Evolutionary conservation across 2,113 vertebrate genomes (phyloP).

Genomic region (Gadus macrocephalus): DNA sequence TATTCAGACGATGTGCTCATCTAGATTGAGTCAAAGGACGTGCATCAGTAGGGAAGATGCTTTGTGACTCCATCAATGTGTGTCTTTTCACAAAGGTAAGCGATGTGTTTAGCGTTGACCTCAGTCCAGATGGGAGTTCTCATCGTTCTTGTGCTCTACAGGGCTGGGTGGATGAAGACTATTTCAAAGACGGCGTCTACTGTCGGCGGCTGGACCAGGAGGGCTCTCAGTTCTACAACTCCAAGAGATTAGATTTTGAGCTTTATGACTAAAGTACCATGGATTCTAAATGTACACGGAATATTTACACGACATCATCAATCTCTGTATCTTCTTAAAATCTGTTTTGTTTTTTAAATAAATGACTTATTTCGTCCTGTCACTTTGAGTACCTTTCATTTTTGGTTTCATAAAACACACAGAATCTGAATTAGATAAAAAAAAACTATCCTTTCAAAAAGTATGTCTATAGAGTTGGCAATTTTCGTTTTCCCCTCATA

Average conservation of each 20-base stretch:
- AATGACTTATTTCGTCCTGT: conserved; percentile 32
- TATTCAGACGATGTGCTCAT: too few relatives aligned
- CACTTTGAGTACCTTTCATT: not conserved
- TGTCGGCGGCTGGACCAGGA: conserved; percentile 80
- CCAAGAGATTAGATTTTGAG: conserved; percentile 85
- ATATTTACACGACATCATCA: not conserved
- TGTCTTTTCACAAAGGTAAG: not conserved
- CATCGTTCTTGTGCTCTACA: conserved; percentile 53
- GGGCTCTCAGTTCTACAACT: conserved; percentile 85
- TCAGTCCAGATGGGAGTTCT: conserved; percentile 20
- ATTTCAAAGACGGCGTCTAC: conserved; percentile 85
- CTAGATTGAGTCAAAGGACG: too few relatives aligned
- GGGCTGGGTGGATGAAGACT: conserved; percentile 87
- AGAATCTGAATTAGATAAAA: too few relatives aligned
- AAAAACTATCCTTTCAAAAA: too few relatives aligned
- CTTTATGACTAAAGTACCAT: conserved; percentile 73
- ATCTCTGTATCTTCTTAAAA: not conserved
- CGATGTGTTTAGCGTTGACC: not conserved
- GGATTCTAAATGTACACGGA: not conserved
- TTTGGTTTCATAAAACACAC: too few relatives aligned
- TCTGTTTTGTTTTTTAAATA: conserved; percentile 52
- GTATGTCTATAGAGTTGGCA: too few relatives aligned
- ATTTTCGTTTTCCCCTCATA: too few relatives aligned
- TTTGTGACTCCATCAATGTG: not conserved
- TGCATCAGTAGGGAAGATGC: not conserved